These are phyloP conservation scores for Glaucomys volans DNA, from an alignment of 2,113 vertebrate genomes.

Conservation along the genomic window DNA sequence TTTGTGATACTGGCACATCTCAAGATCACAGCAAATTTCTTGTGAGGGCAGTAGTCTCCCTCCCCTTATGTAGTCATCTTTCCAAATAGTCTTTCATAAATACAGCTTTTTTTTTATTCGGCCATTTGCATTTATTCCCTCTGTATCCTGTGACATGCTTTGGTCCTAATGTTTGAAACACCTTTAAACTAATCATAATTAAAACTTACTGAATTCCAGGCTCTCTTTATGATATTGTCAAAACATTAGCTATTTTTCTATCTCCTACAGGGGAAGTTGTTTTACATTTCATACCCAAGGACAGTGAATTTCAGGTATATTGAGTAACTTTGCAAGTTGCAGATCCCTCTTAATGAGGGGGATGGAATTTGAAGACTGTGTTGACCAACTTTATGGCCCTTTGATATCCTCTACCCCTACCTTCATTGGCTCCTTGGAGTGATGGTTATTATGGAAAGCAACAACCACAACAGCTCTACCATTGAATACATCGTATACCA, in stretches of 20 bases:
- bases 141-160: neutral
- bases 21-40: neutral
- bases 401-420: neutral
- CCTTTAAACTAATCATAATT: neutral
- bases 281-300: neutral
- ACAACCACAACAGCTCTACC: neutral
- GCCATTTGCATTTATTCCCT: neutral
- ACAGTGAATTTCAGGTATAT: neutral
- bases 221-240: neutral
- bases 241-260: neutral
- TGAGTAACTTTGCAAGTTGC: neutral
- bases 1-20: neutral
- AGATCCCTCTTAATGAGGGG: neutral
- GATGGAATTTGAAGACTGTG: neutral
- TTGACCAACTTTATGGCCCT: neutral
- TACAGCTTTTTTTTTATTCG: neutral
- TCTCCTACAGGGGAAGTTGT: neutral
- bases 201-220: neutral
- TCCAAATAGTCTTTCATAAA: neutral
- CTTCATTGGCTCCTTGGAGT: neutral
- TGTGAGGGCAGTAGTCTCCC: neutral
- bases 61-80: neutral
- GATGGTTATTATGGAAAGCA: neutral
- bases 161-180: neutral
- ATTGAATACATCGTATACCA: neutral